Percentiles rank a stretch among this genome's conserved stretches.
Evolutionary conservation across 1,140 invertebrate genomes (phyloP).

Genomic region (Hypsibius dujardini): DNA sequence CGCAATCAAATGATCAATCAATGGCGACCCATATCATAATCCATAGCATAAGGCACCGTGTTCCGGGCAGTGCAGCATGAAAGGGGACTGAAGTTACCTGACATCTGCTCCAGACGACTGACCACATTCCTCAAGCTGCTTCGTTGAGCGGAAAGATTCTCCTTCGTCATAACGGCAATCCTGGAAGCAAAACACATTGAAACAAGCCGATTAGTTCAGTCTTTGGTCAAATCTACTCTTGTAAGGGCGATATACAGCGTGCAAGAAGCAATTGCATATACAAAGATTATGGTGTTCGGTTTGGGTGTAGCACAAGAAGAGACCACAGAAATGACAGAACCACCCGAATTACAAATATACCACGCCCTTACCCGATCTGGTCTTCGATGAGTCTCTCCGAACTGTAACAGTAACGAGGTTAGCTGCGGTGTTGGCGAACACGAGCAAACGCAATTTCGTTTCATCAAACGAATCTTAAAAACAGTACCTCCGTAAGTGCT

Average conservation of each 20-base stretch:
- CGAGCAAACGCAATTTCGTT: too few relatives aligned
- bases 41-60: not conserved
- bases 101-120: not conserved
- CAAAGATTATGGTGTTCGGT: too few relatives aligned
- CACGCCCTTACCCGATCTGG: conserved; percentile 51
- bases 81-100: not conserved
- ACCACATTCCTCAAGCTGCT: conserved; percentile 54
- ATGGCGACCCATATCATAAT: not conserved
- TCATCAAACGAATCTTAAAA: too few relatives aligned
- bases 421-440: too few relatives aligned
- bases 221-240: too few relatives aligned
- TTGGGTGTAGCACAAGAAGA: too few relatives aligned
- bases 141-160: conserved; percentile 68
- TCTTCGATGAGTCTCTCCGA: conserved; percentile 81
- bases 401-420: conserved; percentile 38
- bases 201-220: too few relatives aligned
- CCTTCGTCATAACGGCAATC: conserved; percentile 83
- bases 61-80: not conserved
- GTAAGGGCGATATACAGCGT: too few relatives aligned
- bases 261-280: too few relatives aligned
- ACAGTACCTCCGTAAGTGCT: conserved; percentile 64
- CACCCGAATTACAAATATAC: not conserved
- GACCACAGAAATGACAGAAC: not conserved
- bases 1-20: too few relatives aligned
- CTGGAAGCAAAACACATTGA: conserved; percentile 28